A percentile compares a stretch with the other conserved stretches of the same genome.
These are phyloP conservation scores for Agriopis leucophaearia DNA, from an alignment of 2,888 invertebrate genomes.

Conservation along the genomic window DNA sequence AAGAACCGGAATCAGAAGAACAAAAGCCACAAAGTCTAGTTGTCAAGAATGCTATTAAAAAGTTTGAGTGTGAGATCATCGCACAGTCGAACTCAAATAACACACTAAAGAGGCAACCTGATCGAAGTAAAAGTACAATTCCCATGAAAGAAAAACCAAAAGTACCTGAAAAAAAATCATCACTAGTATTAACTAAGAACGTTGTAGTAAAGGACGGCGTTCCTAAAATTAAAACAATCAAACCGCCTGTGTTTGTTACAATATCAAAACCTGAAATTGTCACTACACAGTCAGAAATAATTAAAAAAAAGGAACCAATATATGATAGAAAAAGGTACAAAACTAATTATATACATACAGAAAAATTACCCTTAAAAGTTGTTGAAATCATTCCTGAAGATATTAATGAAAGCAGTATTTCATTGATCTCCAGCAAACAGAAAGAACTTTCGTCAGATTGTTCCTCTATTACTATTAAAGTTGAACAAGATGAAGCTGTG, in stretches of 20 bases:
- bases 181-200: conserved; percentile 83
- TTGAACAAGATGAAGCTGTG: conserved; percentile 50
- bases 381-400: conserved; percentile 84
- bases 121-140: conserved; percentile 63
- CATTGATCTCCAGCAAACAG: conserved; percentile 38
- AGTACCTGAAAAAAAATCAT: conserved; percentile 87
- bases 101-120: conserved; percentile 75
- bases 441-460: conserved; percentile 33
- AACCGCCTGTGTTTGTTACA: conserved; percentile 59
- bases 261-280: conserved; percentile 52
- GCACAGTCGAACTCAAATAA: conserved; percentile 66
- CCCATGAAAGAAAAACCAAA: conserved; percentile 83
- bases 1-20: conserved; percentile 51
- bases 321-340: conserved; percentile 79
- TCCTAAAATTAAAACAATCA: conserved; percentile 82
- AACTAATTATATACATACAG: conserved; percentile 80
- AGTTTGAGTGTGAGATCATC: conserved; percentile 81
- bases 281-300: conserved; percentile 48
- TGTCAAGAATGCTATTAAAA: conserved; percentile 80
- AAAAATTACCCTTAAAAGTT: conserved; percentile 74
- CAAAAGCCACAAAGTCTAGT: conserved; percentile 61
- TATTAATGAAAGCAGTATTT: conserved; percentile 59
- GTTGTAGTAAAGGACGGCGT: conserved; percentile 83
- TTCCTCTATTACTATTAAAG: conserved; percentile 35
- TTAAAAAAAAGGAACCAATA: conserved; percentile 71